phyloP scores from a whole-genome alignment of 2,113 vertebrate genomes.

The Psilopsiagon aurifrons region DNA sequence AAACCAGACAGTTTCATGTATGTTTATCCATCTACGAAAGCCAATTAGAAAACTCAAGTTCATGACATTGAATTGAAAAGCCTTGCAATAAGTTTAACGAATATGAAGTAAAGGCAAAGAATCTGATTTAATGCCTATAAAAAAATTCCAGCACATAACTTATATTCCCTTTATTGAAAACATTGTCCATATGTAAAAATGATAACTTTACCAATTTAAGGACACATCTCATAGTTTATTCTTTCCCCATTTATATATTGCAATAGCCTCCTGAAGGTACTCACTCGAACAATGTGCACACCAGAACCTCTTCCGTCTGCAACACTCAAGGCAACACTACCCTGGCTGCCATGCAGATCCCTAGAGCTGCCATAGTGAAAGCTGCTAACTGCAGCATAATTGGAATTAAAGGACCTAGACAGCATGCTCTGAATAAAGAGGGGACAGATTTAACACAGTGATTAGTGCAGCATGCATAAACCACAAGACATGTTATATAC shows the following conservation, averaged over 20 bases:
- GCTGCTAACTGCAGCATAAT: slow-evolving; percentile 88
- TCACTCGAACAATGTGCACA: slow-evolving; percentile 89
- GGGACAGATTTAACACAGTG: slow-evolving; percentile 85
- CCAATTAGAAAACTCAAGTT: not conserved
- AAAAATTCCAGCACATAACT: not conserved
- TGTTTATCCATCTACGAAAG: not conserved
- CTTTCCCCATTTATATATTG: slow-evolving; percentile 24
- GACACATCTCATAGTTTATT: not conserved
- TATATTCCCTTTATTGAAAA: not conserved
- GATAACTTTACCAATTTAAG: not conserved
- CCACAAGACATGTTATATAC: slow-evolving; percentile 67
- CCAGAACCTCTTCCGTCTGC: slow-evolving; percentile 89
- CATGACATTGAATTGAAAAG: not conserved
- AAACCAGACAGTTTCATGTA: not conserved
- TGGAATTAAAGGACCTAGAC: slow-evolving; percentile 97
- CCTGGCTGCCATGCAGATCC: slow-evolving; percentile 94
- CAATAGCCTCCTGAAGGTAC: slow-evolving; percentile 79
- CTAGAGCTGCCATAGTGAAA: slow-evolving; percentile 94
- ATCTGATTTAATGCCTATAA: not conserved
- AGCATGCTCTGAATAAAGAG: slow-evolving; percentile 92
- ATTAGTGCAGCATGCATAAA: slow-evolving; percentile 74
- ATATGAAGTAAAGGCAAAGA: not conserved
- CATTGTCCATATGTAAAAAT: not conserved
- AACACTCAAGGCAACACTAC: slow-evolving; percentile 90
- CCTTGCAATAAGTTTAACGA: not conserved